Conservation (phyloP, 37 sponge, comb jelly and placozoan genomes). For the Dysidea cf. avara region DNA sequence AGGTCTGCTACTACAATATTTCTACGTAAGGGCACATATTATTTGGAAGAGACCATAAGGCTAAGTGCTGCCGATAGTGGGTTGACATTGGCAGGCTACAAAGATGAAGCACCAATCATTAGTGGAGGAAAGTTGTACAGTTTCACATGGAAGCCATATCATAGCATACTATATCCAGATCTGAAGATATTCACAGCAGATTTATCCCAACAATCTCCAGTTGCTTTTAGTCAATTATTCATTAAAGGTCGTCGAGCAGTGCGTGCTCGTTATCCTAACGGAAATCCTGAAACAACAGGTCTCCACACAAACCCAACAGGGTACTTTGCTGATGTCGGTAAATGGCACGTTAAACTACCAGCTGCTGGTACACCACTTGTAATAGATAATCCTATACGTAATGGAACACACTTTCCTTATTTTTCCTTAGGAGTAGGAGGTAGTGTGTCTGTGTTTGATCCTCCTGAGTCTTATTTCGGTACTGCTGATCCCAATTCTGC, state of each 20-base stretch:
- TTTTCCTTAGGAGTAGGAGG: conserved; percentile 62
- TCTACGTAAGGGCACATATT: conserved; percentile 33
- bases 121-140: conserved; percentile 49
- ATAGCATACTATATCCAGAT: conserved; percentile 26
- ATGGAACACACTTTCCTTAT: conserved; percentile 35
- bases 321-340: conserved; percentile 24
- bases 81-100: conserved; percentile 28
- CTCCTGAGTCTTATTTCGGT: conserved; percentile 70
- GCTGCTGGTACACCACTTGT: conserved; percentile 17
- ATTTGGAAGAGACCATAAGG: conserved; percentile 6
- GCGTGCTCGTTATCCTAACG: conserved; percentile 59
- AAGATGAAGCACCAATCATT: conserved; percentile 20
- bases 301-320: conserved; percentile 57
- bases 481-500: conserved; percentile 13
- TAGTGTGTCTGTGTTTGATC: conserved; percentile 36
- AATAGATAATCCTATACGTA: conserved; percentile 21
- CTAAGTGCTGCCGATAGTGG: conserved; percentile 25
- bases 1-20: neutral
- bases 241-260: conserved; percentile 43
- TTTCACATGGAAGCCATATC: conserved; percentile 30
- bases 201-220: conserved; percentile 45
- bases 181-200: conserved; percentile 27
- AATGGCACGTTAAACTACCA: conserved; percentile 24
- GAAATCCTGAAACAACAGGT: conserved; percentile 53
- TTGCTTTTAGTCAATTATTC: conserved; percentile 24